Percentiles rank a stretch among this genome's conserved stretches.
Conservation (phyloP, 2,888 invertebrate species). For the Erebia epiphron region DNA sequence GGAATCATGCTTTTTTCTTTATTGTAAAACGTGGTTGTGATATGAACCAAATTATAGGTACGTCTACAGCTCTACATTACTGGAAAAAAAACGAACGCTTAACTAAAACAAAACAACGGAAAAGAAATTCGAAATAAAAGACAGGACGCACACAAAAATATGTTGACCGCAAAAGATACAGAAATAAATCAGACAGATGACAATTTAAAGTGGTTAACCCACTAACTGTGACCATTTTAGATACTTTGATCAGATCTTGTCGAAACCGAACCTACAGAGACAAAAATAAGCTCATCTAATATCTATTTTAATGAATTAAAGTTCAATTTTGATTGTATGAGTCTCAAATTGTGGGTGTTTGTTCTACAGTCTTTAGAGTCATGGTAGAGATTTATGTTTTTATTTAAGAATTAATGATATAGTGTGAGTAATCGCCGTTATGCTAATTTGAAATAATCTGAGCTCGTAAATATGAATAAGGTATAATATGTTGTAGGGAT, state of each 20-base stretch:
- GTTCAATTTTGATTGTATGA: constrained; percentile 54
- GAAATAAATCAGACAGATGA: constrained; percentile 84
- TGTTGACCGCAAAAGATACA: constrained; percentile 78
- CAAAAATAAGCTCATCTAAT: constrained; percentile 45
- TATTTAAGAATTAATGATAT: constrained; percentile 78
- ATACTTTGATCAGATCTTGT: constrained; percentile 82
- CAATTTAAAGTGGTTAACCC: constrained; percentile 84
- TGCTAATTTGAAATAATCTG: constrained; percentile 76
- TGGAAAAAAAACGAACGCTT: constrained; percentile 16
- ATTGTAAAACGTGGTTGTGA: constrained; percentile 9
- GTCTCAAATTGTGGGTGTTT: constrained; percentile 73
- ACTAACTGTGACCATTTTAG: constrained; percentile 84
- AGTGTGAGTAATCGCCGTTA: constrained; percentile 77
- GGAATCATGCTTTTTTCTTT: constrained; percentile 9
- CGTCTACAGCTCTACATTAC: not conserved
- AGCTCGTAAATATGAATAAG: constrained; percentile 51
- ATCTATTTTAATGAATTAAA: constrained; percentile 53
- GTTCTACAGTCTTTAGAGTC: constrained; percentile 73
- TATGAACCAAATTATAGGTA: not conserved
- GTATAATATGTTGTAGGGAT: constrained; percentile 38
- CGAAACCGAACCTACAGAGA: constrained; percentile 64
- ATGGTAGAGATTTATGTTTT: constrained; percentile 79
- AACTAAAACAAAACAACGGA: constrained; percentile 32
- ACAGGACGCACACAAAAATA: constrained; percentile 68
- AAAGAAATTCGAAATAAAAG: constrained; percentile 46